Conservation (phyloP, 2,797 vertebrate species). For the Acanthiza pusilla region DNA sequence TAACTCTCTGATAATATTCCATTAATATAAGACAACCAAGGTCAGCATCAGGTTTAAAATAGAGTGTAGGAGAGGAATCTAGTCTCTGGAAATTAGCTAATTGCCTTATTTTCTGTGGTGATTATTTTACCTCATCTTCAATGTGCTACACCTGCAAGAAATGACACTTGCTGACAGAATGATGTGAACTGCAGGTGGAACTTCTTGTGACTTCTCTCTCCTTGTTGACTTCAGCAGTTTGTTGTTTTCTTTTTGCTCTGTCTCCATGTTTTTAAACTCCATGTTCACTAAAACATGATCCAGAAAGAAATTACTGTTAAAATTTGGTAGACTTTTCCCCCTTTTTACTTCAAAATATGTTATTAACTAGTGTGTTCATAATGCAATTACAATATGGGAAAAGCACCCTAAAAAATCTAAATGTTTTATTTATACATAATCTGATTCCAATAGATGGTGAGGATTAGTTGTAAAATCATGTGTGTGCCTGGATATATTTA, state of each 20-base stretch:
- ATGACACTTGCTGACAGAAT: background rate
- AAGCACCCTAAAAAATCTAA: background rate
- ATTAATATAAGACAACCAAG: background rate
- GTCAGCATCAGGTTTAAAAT: background rate
- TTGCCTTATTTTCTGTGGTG: background rate
- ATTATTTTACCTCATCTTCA: background rate
- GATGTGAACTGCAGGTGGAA: background rate
- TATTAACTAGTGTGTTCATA: background rate
- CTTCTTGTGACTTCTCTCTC: background rate
- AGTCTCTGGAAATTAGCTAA: background rate
- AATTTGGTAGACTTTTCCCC: rapidly evolving
- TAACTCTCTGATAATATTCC: background rate
- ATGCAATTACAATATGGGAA: background rate
- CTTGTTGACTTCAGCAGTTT: background rate
- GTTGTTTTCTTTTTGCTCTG: background rate
- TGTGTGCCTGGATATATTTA: background rate
- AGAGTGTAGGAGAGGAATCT: background rate
- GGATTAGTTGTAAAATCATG: background rate
- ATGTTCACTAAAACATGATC: background rate
- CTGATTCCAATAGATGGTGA: background rate
- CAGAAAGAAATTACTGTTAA: background rate
- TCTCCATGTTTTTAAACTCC: background rate
- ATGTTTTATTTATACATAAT: background rate
- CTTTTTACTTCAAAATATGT: background rate
- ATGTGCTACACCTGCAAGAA: rapidly evolving